Evolutionary conservation across 2,888 invertebrate genomes (phyloP), one percentile per base, ranked within the genome.

Genomic region (Melanostoma mellinum): DNA sequence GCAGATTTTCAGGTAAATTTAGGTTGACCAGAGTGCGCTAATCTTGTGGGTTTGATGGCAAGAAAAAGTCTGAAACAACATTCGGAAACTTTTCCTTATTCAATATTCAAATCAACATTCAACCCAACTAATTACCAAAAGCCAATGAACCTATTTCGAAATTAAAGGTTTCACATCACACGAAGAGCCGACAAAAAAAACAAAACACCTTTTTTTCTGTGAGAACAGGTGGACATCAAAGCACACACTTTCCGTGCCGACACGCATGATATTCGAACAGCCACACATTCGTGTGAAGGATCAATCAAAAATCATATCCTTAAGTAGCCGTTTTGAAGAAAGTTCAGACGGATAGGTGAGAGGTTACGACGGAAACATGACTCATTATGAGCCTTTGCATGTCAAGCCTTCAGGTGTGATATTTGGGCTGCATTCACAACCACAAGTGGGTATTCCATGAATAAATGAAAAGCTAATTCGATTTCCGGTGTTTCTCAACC

Each of bases 271-370:
- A 68, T 42, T 10, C 9, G 36, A 20, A 52, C 32, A 44, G 3
- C 8, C 30, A 33, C 20, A 38, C n/a, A 55, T 69, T 73, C 82
- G 82, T 82, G 82, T n/a, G 4, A 42, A 53, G 78, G 48, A 78
- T 82, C 69, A 82, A 82, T 82, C 82, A 82, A 58, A 73, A 73
- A 74, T 82, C 82, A 63, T 69, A 82, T 58, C 52, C 36, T 38
- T 63, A 20, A 71, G 36, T 33, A 46, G 68, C n/a, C 48, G 42
- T 61, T 65, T 58, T 71, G 65, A 52, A 58, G n/a, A 50, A n/a
- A 4, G 6, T 50, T 32, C 8, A 3, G 6, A 52, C 4, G n/a
- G 33, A 20, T 50, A 3, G 3, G 4, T 8, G 38, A 56, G 8
- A 30, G n/a, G 3, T 32, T 60, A 4, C 4, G 44, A 10, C 32